phyloP scores from a whole-genome alignment of 2,113 vertebrate genomes.

The Sarotherodon lohbergeri region DNA sequence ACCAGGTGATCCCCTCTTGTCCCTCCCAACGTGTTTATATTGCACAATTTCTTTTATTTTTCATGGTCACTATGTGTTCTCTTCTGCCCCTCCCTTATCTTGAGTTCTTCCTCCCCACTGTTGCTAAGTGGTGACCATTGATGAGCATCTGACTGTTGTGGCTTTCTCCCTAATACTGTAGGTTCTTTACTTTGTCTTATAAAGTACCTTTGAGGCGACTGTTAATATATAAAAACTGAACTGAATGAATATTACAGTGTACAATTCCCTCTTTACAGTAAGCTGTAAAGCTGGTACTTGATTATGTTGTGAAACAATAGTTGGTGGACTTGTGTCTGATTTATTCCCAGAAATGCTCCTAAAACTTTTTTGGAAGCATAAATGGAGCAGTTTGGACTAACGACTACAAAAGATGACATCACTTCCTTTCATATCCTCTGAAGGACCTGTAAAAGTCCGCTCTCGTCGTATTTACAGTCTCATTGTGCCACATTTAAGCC shows the following conservation, averaged over 20 bases:
- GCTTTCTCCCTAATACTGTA: neutral
- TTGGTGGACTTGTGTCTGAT: neutral
- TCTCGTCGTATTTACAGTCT: neutral
- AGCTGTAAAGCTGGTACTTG: neutral
- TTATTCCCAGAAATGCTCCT: neutral
- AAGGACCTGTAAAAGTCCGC: neutral
- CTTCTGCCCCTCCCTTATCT: neutral
- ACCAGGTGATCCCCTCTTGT: rapidly evolving
- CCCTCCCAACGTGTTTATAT: neutral
- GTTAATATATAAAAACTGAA: neutral
- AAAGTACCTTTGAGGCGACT: neutral
- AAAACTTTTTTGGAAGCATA: neutral
- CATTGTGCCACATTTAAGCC: neutral
- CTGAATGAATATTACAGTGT: neutral
- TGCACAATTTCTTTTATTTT: neutral
- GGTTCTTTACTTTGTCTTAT: neutral
- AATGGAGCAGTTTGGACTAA: rapidly evolving
- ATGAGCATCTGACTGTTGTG: neutral
- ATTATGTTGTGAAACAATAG: neutral
- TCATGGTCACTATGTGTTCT: neutral
- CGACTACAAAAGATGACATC: neutral
- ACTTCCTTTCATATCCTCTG: neutral
- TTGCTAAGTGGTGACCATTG: neutral
- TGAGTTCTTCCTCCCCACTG: neutral
- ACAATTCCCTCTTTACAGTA: neutral